These are phyloP conservation scores for Drosophila lacicola DNA, from an alignment of 2,888 invertebrate species.

Conservation along the genomic window DNA sequence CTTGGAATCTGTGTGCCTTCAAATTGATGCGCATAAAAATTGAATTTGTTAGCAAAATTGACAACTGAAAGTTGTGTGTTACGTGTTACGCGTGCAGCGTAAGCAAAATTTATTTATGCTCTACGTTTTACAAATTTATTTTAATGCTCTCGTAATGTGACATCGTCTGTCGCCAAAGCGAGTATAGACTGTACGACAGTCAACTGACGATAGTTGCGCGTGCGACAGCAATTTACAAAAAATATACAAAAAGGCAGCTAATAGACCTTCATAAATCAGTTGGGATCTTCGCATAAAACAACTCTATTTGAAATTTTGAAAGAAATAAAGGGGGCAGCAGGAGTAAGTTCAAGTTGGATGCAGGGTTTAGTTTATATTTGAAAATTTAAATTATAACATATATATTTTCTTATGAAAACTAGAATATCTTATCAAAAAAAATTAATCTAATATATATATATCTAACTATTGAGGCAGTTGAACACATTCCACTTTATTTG, in stretches of 20 bases:
- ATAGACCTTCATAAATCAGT: constrained; percentile 45
- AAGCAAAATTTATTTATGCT: constrained; percentile 59
- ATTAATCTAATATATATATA: no score
- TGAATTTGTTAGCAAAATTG: constrained; percentile 78
- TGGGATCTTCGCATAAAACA: constrained; percentile 20
- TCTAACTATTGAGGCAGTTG: no score
- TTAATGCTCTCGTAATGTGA: constrained; percentile 59
- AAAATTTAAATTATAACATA: no score
- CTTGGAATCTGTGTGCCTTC: constrained; percentile 39
- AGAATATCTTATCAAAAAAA: no score
- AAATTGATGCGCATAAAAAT: constrained; percentile 69
- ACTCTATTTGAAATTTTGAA: background rate
- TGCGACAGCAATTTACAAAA: constrained; percentile 25
- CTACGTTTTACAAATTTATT: constrained; percentile 55
- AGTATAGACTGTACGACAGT: background rate
- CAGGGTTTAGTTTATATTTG: no score
- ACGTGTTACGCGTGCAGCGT: constrained; percentile 63
- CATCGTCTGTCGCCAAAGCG: constrained; percentile 44
- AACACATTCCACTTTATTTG: no score
- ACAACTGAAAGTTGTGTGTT: constrained; percentile 66
- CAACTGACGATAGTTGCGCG: constrained; percentile 34
- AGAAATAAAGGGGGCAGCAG: no score
- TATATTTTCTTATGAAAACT: no score
- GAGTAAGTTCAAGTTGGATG: no score
- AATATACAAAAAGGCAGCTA: constrained; percentile 28